Conservation (phyloP, 2,113 vertebrate species). For the Erpornis zantholeuca region DNA sequence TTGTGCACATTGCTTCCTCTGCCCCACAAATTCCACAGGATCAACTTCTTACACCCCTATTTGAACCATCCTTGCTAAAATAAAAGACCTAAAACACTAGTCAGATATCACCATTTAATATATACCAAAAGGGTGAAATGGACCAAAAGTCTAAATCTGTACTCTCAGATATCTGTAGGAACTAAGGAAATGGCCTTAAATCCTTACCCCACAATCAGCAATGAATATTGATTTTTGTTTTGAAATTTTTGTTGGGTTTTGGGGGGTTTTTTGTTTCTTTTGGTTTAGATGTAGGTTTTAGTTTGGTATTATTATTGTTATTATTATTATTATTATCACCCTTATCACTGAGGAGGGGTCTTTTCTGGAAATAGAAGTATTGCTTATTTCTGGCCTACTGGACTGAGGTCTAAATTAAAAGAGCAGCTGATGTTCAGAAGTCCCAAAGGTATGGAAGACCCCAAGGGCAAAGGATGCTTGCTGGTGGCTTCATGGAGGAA, state of each 20-base stretch:
- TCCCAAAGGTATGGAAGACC: not conserved
- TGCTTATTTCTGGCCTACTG: not conserved
- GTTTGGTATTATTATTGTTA: not conserved
- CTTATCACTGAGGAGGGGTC: not conserved
- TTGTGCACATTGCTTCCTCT: not conserved
- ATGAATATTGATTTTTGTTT: not conserved
- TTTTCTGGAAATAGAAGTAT: not conserved
- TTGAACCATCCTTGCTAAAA: not conserved
- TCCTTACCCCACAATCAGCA: not conserved
- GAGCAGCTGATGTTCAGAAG: not conserved
- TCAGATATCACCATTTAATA: not conserved
- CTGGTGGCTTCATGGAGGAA: not conserved
- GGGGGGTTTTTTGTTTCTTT: not conserved
- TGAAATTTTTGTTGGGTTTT: not conserved
- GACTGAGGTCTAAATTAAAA: not conserved
- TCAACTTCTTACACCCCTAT: not conserved
- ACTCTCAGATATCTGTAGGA: not conserved
- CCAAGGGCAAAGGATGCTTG: not conserved
- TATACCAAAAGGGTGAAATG: not conserved
- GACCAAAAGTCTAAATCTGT: not conserved
- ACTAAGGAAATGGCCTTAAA: not conserved
- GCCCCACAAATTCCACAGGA: not conserved
- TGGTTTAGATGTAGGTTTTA: not conserved
- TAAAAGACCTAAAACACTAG: not conserved
- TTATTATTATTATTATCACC: not conserved